Percentiles rank a stretch among this genome's conserved stretches.
Conservation (phyloP, 2,888 invertebrate species). For the Epinotia nisella region DNA sequence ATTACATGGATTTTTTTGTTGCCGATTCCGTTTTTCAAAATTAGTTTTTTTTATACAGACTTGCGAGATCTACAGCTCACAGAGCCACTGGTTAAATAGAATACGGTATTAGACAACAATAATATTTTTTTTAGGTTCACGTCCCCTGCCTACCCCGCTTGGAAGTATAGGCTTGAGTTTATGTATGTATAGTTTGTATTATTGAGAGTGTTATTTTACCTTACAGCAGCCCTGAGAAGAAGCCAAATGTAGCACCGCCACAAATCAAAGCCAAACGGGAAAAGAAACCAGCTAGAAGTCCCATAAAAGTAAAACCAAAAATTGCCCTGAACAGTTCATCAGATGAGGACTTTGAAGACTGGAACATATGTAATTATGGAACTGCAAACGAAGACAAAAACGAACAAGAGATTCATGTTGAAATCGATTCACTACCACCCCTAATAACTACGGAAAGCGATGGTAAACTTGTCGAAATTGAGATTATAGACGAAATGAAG, state of each 20-base stretch:
- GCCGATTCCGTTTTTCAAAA: no score
- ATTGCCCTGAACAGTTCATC: neutral
- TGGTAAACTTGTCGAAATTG: slow-evolving; percentile 52
- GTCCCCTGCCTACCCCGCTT: no score
- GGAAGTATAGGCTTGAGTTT: no score
- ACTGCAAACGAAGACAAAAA: neutral
- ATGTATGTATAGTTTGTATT: no score
- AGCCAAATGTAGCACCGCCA: neutral
- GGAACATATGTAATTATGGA: neutral
- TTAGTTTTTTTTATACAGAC: no score
- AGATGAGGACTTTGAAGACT: neutral
- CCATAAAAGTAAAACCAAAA: neutral
- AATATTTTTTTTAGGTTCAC: no score
- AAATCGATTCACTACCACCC: slow-evolving; percentile 51
- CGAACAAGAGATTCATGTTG: slow-evolving; percentile 45
- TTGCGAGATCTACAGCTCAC: no score
- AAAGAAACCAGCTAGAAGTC: neutral
- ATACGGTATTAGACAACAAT: no score
- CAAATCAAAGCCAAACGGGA: neutral
- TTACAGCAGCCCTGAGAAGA: neutral
- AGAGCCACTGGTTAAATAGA: no score
- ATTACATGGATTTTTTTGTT: no score
- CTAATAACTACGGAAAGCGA: slow-evolving; percentile 48
- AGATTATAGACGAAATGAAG: slow-evolving; percentile 54
- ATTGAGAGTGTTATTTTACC: no score